Evolutionary conservation across 2,113 vertebrate genomes (phyloP), one percentile per base, ranked within the genome.

Genomic region (Semicossyphus pulcher): DNA sequence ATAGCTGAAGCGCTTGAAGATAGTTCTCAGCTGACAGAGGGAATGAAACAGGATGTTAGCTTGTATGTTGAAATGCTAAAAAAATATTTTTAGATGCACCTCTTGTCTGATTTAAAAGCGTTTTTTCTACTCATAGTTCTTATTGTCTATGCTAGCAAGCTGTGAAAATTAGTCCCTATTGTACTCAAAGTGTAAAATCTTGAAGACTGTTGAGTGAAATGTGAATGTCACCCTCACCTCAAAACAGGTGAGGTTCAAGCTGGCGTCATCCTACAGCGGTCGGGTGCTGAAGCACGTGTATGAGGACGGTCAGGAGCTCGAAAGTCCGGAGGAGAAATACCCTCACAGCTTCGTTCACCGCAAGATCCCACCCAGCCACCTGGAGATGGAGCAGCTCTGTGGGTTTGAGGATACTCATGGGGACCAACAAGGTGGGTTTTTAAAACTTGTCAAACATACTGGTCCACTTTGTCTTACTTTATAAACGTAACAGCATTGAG

Each of bases 241-340:
- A 7, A 75, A 76, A 67, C 66, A 92, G 91, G 91, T 99, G 44
- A 91, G 98, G 68, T 99, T 99, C 91, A 97, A 96, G 80, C 95
- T 99, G 61, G 97, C 96, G 0, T 99, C 98, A 0, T 94, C 97
- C 2, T 96, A 96, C 93, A 99, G 97, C 0, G 98, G 98, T 0
- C 92, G 98, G 0, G 95, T 99, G 56, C 59, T 99, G 28, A 99
- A 98, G 79, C 97, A 99, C 5, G 97, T 99, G 45, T 99, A 92
- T 0, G 97, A 99, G 68, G 98, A 99, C 0, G 98, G 98, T 21
- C 96, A 98, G 89, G 96, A 97, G 75, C 91, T 98, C 36, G 96
- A 98, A 58, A 96, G 93, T 8, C 97, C 97, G 0, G 95, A 95
- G 77, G 95, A 96, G 29, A 96, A 97, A 77, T 96, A 93, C 63